Evolutionary conservation across 2,113 vertebrate species (phyloP).

Genomic region (Anguilla rostrata): DNA sequence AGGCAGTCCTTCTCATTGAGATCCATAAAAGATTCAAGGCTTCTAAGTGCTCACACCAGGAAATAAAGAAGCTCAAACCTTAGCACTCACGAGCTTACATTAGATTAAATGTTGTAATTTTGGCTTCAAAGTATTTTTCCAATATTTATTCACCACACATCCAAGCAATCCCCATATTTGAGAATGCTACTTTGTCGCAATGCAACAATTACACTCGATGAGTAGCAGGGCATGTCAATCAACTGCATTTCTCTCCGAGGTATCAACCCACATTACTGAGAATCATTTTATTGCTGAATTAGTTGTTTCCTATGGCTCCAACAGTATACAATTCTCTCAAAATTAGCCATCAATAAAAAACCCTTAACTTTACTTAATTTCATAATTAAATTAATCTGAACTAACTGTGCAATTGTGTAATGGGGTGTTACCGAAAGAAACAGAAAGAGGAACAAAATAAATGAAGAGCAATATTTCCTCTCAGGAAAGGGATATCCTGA

Average conservation of each 20-base stretch:
- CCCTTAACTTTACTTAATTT: not conserved
- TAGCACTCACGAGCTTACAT: too few relatives aligned
- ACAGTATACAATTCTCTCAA: not conserved
- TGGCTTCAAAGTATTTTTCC: not conserved
- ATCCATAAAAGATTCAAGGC: too few relatives aligned
- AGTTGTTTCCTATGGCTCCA: not conserved
- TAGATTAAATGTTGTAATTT: not conserved
- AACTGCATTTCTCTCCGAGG: not conserved
- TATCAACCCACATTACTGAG: not conserved
- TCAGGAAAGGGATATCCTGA: slow-evolving; percentile 77
- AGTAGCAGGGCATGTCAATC: too few relatives aligned
- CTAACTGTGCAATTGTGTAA: not conserved
- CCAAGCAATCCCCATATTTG: not conserved
- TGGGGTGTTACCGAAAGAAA: slow-evolving; percentile 43
- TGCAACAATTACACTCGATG: too few relatives aligned
- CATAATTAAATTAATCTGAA: not conserved
- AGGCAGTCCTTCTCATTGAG: too few relatives aligned
- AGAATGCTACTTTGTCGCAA: too few relatives aligned
- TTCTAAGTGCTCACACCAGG: too few relatives aligned
- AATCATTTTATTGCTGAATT: not conserved
- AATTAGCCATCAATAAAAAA: not conserved
- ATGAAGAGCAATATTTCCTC: slow-evolving; percentile 69
- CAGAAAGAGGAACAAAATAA: slow-evolving; percentile 53
- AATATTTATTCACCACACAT: not conserved
- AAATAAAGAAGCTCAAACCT: too few relatives aligned